Evolutionary conservation across 2,113 vertebrate genomes (phyloP), one percentile per base, ranked within the genome.

Genomic region (Silurus glanis): DNA sequence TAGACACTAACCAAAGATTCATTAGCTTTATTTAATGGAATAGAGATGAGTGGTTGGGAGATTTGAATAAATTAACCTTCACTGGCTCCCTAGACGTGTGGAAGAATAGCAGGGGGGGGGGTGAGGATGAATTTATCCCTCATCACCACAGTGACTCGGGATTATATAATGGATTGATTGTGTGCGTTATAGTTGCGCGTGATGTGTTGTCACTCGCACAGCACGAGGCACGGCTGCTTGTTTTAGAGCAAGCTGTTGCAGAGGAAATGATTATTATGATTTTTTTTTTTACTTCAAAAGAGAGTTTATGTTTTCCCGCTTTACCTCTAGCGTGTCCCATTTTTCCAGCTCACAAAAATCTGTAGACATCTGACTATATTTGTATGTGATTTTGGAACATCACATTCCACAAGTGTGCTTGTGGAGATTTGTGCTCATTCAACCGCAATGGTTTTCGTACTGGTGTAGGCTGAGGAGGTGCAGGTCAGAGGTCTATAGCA

Each of bases 21-120:
- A 95, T 94, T 93, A 93, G 90, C 89, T 93, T 88, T 90, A 91
- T 95, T 94, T 94, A 94, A 92, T 94, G 90, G 91, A 93, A 94
- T 91, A 89, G 92, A 93, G 91, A 94, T 91, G 93, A 93, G 92
- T 94, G 91, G 90, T 91, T 90, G 90, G 85, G 83, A 93, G 94
- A 94, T 95, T 94, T 94, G 93, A 94, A 95, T 94, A 94, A 94
- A 95, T 95, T 94, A 95, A 95, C 93, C 93, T 94, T 94, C 94
- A 92, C 82, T 87, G 84, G 88, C 91, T 93, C 92, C 91, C 91
- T 82, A 0, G 58, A 88, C 91, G 90, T 89, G 86, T 45, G 56
- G 84, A 89, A 84, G 92, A 92, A 90, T 92, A 91, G 90, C 87
- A 85, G 90, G 85, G 37, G 90, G 85, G 37, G 37, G 82, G 87